Base-by-base conservation (phyloP, 1,140 invertebrate genomes). In the Trichonephila clavata region DNA sequence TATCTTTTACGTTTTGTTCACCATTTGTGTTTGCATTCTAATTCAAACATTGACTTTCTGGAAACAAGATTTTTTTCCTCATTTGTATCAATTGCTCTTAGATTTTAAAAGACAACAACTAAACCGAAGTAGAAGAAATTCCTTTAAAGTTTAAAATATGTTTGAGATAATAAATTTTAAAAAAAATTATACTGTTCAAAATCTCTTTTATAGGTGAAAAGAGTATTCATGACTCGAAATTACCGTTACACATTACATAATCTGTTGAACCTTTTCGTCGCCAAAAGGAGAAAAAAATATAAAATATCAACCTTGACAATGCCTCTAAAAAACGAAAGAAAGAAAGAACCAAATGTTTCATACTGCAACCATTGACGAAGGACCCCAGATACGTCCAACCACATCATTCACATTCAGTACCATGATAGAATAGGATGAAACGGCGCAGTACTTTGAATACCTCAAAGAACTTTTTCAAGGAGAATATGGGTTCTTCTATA, bases 401-500 rank as follows among this genome's bases (percentile, higher is more conserved):
- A 39, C 59, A 87, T 87, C 86, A 87, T 87, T 87, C 86, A 63
- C 27, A 87, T 87, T 87, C 86, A 87, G 86, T 21, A 63, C 86
- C 86, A 87, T 60, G 32, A n/a, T 63, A 32, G 86, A 87, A 87
- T 63, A 63, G 86, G 86, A 87, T 87, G 61, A 87, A 87, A 87
- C 86, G 86, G 59, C 20, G 32, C 39, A 87, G 86, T 39, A 16
- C 60, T 63, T 65, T 60, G 24, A 63, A 87, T 63, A 87, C 59
- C 59, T 87, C 86, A 32, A 63, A 86, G 80, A 86, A 63, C 16
- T 43, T 50, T 43, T 43, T 83, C 50, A 21, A n/a, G 50, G 43
- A 20, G 81, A 83, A 59, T 83, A 83, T 83, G 81, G 60, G 61
- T 39, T 24, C 86, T 24, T 39, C 86, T 24, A 21, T 87, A 32